phyloP scores from a whole-genome alignment of 92 coral and sea anemone species.

The Chrysogorgia sp. region DNA sequence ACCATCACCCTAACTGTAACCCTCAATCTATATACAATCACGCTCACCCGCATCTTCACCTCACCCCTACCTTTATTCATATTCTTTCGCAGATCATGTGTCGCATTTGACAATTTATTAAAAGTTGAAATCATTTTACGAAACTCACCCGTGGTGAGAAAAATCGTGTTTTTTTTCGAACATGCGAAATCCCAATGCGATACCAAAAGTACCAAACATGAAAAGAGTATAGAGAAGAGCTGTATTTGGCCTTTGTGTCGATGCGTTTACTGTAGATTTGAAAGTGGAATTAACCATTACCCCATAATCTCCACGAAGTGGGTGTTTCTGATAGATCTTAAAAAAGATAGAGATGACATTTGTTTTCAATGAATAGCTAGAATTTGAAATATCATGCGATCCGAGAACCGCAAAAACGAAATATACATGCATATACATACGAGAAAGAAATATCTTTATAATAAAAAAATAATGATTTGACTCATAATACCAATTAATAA shows the following conservation, averaged over 20 bases:
- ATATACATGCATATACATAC: no score
- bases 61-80: no score
- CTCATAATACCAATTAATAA: no score
- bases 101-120: no score
- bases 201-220: conserved; percentile 34
- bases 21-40: no score
- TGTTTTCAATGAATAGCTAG: background rate
- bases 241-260: conserved; percentile 14
- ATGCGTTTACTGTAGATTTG: background rate
- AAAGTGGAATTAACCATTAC: background rate
- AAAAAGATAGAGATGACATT: background rate
- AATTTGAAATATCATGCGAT: background rate
- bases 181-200: conserved; percentile 23
- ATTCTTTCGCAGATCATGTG: no score
- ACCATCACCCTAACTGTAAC: no score
- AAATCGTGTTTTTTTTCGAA: conserved; percentile 34
- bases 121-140: background rate
- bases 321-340: background rate
- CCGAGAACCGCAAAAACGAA: no score
- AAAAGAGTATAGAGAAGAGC: conserved; percentile 28
- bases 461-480: no score
- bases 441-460: no score
- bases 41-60: background rate
- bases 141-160: conserved; percentile 41
- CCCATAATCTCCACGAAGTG: conserved; percentile 8